phyloP scores from a whole-genome alignment of 2,888 invertebrate species.

The Tetranychus piercei region DNA sequence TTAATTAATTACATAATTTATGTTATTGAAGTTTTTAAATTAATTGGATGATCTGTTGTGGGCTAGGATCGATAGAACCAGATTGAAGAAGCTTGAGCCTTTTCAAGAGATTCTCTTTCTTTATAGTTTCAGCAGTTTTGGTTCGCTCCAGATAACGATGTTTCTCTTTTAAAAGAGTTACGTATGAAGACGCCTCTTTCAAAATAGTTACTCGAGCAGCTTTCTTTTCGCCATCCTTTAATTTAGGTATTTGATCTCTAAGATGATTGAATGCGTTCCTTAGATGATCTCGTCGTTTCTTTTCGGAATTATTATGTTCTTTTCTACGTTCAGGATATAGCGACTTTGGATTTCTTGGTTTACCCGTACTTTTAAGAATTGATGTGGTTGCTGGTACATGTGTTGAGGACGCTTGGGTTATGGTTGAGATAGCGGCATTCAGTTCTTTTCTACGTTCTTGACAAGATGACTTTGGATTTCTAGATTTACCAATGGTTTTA shows the following conservation, averaged over 20 bases:
- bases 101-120: slow-evolving; percentile 17
- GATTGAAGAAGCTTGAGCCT: slow-evolving; percentile 9
- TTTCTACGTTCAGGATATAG: slow-evolving; percentile 18
- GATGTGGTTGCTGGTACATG: background rate
- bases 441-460: no score
- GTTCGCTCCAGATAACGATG: slow-evolving; percentile 18
- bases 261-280: slow-evolving; percentile 22
- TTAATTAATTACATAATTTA: no score
- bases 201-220: slow-evolving; percentile 22
- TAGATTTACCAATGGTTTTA: background rate
- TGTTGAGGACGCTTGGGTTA: background rate
- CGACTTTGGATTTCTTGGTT: slow-evolving; percentile 7
- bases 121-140: slow-evolving; percentile 17
- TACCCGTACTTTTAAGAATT: background rate
- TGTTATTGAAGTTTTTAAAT: no score
- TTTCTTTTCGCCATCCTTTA: slow-evolving; percentile 22
- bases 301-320: slow-evolving; percentile 23
- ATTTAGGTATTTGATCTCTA: slow-evolving; percentile 22
- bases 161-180: slow-evolving; percentile 18
- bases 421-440: background rate
- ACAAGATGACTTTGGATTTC: no score
- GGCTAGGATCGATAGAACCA: background rate
- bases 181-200: slow-evolving; percentile 20
- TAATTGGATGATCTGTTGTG: no score
- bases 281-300: slow-evolving; percentile 23